Evolutionary conservation across 2,797 vertebrate species (phyloP).

Genomic region (Eremophila alpestris): DNA sequence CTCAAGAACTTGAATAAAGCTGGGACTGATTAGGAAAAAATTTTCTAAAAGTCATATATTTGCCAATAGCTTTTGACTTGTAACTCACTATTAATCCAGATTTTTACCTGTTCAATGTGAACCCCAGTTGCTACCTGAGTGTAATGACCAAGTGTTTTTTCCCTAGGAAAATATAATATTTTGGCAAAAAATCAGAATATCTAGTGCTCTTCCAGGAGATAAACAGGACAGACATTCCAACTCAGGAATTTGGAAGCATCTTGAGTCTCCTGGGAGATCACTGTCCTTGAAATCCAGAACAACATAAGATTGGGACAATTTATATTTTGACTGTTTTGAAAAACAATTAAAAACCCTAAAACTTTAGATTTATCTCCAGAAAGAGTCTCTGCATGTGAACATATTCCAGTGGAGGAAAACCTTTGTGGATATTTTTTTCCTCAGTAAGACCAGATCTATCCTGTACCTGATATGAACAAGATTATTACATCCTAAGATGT

Average conservation of each 20-base stretch:
- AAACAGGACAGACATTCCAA: background rate
- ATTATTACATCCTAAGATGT: background rate
- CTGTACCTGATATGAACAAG: background rate
- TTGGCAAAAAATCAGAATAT: background rate
- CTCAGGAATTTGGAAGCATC: background rate
- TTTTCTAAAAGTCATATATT: background rate
- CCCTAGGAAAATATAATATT: background rate
- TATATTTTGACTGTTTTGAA: background rate
- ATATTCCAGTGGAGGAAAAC: background rate
- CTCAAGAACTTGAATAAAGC: background rate
- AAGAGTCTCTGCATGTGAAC: background rate
- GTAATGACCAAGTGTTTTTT: background rate
- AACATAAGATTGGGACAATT: background rate
- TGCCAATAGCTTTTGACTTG: background rate
- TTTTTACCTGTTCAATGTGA: background rate
- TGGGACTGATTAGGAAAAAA: background rate
- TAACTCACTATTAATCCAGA: background rate
- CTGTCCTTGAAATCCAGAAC: background rate
- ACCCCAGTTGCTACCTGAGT: accelerated
- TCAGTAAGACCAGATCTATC: background rate
- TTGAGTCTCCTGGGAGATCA: background rate
- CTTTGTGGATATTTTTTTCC: background rate
- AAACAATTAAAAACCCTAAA: background rate
- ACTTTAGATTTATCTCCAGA: background rate
- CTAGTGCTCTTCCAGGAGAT: background rate